Evolutionary conservation across 2,888 invertebrate species (phyloP).

Genomic region (Lasioglossum lativentre): DNA sequence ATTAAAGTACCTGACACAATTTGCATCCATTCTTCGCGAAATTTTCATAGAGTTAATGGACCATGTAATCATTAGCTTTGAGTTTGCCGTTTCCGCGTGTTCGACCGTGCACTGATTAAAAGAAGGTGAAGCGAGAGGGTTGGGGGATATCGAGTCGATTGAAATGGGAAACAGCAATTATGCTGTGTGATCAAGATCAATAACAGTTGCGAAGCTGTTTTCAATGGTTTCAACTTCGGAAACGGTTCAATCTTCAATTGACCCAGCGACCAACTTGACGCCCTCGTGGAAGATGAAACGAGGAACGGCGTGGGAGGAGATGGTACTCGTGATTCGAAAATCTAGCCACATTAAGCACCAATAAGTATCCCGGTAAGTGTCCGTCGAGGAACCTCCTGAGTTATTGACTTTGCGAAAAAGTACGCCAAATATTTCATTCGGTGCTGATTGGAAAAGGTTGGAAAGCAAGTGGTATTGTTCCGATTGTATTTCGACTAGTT

Average conservation of each 20-base stretch:
- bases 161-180: conserved; percentile 76
- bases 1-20: neutral
- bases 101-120: conserved; percentile 52
- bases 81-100: conserved; percentile 58
- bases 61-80: conserved; percentile 61
- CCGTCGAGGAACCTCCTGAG: conserved; percentile 8
- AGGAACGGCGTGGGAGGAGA: conserved; percentile 32
- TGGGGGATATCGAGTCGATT: conserved; percentile 26
- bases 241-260: conserved; percentile 81
- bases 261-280: conserved; percentile 74
- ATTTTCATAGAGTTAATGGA: conserved; percentile 44
- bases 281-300: conserved; percentile 74
- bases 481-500: neutral
- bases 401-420: neutral
- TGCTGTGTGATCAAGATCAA: conserved; percentile 78
- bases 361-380: conserved; percentile 45
- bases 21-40: neutral
- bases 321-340: conserved; percentile 59
- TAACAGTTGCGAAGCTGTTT: conserved; percentile 80
- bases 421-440: neutral
- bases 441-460: neutral
- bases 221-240: conserved; percentile 78
- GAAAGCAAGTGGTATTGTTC: neutral
- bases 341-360: conserved; percentile 30
- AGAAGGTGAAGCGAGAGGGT: conserved; percentile 29